These are phyloP conservation scores for Brenthis ino DNA, from an alignment of 2,888 invertebrate species.

Conservation along the genomic window DNA sequence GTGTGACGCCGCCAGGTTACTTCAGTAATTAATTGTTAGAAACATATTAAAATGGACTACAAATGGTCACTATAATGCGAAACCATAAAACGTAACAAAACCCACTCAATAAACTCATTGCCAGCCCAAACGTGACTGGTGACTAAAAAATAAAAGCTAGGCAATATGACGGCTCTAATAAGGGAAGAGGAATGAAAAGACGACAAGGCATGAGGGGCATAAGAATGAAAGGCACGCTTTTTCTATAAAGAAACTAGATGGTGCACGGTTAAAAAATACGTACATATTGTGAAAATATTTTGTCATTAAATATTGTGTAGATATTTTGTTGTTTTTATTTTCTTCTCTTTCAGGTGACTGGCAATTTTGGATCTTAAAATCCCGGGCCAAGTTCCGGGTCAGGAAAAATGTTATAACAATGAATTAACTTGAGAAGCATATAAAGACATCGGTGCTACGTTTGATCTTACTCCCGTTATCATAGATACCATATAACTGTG, in stretches of 20 bases:
- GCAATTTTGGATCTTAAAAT: too few relatives aligned
- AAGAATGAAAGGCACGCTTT: constrained; percentile 44
- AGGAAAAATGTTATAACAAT: too few relatives aligned
- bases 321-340: too few relatives aligned
- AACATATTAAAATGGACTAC: constrained; percentile 1
- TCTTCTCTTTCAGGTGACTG: too few relatives aligned
- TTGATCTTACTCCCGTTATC: too few relatives aligned
- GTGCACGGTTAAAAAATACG: background rate
- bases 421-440: too few relatives aligned
- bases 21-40: background rate
- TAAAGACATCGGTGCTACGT: too few relatives aligned
- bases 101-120: constrained; percentile 42
- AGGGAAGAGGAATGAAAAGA: constrained; percentile 46
- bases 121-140: constrained; percentile 42
- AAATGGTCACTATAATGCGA: constrained; percentile 28
- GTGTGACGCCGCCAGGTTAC: too few relatives aligned
- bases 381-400: too few relatives aligned
- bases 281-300: background rate
- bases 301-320: too few relatives aligned
- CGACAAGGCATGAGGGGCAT: constrained; percentile 51
- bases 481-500: too few relatives aligned
- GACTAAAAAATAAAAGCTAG: constrained; percentile 45
- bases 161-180: constrained; percentile 52
- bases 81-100: constrained; percentile 35
- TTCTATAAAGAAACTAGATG: constrained; percentile 5